These are phyloP conservation scores for Melieria crassipennis DNA, from an alignment of 2,888 invertebrate genomes.

Conservation along the genomic window DNA sequence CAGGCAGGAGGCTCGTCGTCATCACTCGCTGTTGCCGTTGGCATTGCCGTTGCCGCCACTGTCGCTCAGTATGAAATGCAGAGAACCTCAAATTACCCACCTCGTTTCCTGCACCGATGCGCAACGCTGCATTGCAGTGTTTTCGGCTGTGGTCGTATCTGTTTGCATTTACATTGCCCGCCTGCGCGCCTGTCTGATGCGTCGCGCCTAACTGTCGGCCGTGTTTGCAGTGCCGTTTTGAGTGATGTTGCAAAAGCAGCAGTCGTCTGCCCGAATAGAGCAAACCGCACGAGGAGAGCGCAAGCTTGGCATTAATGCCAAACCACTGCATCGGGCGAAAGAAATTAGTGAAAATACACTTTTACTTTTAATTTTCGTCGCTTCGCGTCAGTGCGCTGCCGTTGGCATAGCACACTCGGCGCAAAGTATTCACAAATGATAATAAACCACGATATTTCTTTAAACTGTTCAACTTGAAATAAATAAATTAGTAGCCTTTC, in stretches of 20 bases:
- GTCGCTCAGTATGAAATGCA: slow-evolving; percentile 37
- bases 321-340: slow-evolving; percentile 41
- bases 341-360: slow-evolving; percentile 64
- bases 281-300: neutral
- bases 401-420: slow-evolving; percentile 38
- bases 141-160: neutral
- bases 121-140: slow-evolving; percentile 4
- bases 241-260: neutral
- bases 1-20: slow-evolving; percentile 14
- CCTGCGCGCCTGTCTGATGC: no score
- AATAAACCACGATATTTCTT: no score
- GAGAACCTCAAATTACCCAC: neutral
- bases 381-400: slow-evolving; percentile 41
- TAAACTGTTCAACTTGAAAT: no score
- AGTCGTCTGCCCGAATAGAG: neutral
- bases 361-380: slow-evolving; percentile 58
- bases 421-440: slow-evolving; percentile 41
- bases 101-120: no score
- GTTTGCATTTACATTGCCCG: neutral
- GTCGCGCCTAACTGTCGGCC: no score
- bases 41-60: slow-evolving; percentile 14
- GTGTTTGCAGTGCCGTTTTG: neutral
- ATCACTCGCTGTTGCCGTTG: neutral
- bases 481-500: no score
- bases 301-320: slow-evolving; percentile 10